Evolutionary conservation across 1,140 invertebrate genomes (phyloP).

Genomic region (Ceratosolen solmsi): DNA sequence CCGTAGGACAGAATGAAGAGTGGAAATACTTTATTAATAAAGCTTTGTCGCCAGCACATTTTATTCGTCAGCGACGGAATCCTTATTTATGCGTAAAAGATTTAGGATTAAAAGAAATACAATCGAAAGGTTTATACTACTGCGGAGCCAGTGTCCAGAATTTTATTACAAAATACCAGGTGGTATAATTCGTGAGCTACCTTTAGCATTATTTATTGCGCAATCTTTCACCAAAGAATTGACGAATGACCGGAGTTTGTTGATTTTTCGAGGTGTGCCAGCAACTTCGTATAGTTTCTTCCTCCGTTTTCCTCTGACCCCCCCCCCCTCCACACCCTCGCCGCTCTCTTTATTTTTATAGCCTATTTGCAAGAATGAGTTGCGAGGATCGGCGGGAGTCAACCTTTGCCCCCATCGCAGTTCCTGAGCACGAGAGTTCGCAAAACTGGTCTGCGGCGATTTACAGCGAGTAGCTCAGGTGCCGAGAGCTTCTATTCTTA

Average conservation of each 20-base stretch:
- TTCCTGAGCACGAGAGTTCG: background rate
- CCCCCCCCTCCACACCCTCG: background rate
- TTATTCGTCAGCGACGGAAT: too few species aligned
- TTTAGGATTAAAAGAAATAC: too few species aligned
- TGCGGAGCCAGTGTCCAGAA: too few species aligned
- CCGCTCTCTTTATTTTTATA: background rate
- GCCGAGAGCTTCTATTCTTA: background rate
- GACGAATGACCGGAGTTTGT: constrained; percentile 28
- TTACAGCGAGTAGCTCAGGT: background rate
- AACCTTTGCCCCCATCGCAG: constrained; percentile 19
- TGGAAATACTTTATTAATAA: too few species aligned
- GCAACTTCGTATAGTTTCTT: background rate
- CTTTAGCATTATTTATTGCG: constrained; percentile 40
- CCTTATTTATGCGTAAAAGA: too few species aligned
- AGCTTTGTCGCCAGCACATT: too few species aligned
- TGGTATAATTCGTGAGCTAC: background rate
- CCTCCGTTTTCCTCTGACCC: background rate
- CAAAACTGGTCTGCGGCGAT: background rate
- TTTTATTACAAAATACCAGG: constrained; percentile 18
- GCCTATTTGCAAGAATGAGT: constrained; percentile 5
- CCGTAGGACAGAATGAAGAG: too few species aligned
- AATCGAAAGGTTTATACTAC: too few species aligned
- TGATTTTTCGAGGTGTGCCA: constrained; percentile 30
- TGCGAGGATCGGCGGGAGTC: background rate
- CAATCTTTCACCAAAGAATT: constrained; percentile 25